phyloP scores from a whole-genome alignment of 2,888 invertebrate genomes.

The Druceiella hillmani region DNA sequence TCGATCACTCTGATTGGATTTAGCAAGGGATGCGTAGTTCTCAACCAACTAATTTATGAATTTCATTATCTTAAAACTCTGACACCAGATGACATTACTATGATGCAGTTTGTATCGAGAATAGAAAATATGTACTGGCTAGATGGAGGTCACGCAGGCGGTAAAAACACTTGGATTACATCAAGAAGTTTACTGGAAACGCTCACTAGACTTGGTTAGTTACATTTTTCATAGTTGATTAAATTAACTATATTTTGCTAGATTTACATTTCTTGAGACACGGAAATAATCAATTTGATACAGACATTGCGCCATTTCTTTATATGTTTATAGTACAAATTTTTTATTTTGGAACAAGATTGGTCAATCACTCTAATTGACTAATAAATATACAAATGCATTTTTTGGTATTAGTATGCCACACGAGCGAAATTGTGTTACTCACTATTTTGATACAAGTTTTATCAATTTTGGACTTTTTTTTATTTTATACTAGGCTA shows the following conservation, averaged over 20 bases:
- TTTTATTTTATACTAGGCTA: too few species aligned
- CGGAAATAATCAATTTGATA: conserved; percentile 3
- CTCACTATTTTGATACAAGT: too few species aligned
- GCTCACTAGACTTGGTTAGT: conserved; percentile 63
- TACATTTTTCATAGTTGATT: neutral
- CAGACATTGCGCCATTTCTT: conserved; percentile 2
- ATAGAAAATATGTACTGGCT: conserved; percentile 82
- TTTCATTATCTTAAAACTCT: conserved; percentile 68
- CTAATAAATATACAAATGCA: too few species aligned
- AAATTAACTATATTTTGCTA: neutral
- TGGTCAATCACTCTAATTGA: too few species aligned
- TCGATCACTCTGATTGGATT: conserved; percentile 70
- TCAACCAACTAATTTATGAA: conserved; percentile 87
- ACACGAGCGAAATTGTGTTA: too few species aligned
- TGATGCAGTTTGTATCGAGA: conserved; percentile 59
- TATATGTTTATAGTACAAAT: neutral
- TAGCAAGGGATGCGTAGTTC: conserved; percentile 90
- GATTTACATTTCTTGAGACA: too few species aligned
- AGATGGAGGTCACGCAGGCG: conserved; percentile 88
- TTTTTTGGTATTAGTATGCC: too few species aligned
- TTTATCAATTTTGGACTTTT: too few species aligned
- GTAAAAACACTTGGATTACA: conserved; percentile 84
- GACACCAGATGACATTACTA: conserved; percentile 57
- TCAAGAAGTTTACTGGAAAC: conserved; percentile 66
- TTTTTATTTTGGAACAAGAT: conserved; percentile 13